Evolutionary conservation across 2,888 invertebrate genomes (phyloP).

Genomic region (Oeneis ivallda): DNA sequence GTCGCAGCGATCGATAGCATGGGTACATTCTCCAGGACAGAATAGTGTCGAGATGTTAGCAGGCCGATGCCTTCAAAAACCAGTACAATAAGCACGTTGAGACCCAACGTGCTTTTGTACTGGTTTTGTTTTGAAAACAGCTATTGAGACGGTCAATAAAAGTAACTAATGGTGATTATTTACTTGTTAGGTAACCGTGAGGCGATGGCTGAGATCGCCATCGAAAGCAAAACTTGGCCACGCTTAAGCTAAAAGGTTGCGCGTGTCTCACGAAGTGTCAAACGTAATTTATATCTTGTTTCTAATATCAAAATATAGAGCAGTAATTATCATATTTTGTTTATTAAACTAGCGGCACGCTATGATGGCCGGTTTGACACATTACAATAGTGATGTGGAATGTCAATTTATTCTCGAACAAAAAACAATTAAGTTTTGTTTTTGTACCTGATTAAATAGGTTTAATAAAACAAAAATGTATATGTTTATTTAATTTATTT

Average conservation of each 20-base stretch:
- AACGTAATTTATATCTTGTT: conserved; percentile 13
- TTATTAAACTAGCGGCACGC: too few species aligned
- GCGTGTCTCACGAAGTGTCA: conserved; percentile 27
- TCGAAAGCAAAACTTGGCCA: conserved; percentile 20
- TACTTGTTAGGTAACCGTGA: conserved; percentile 23
- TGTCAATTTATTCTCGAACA: too few species aligned
- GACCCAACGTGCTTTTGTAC: too few species aligned
- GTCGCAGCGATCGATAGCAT: conserved; percentile 53
- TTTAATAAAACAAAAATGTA: too few species aligned
- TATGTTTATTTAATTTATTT: too few species aligned
- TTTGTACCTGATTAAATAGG: too few species aligned
- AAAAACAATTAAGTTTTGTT: too few species aligned
- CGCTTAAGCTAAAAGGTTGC: conserved; percentile 29
- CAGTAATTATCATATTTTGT: background rate
- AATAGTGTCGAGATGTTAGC: background rate
- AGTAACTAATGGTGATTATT: conserved; percentile 22
- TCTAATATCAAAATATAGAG: conserved; percentile 13
- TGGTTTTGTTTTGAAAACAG: conserved; percentile 14
- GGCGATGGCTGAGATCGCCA: conserved; percentile 22
- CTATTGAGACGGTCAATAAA: conserved; percentile 21
- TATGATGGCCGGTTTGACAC: too few species aligned
- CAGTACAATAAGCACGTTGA: conserved; percentile 15
- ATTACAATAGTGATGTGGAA: too few species aligned
- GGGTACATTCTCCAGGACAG: background rate
- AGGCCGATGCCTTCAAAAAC: conserved; percentile 9